Evolutionary conservation across 2,888 invertebrate species (phyloP).

Genomic region (Disparrhopalites patrizii): DNA sequence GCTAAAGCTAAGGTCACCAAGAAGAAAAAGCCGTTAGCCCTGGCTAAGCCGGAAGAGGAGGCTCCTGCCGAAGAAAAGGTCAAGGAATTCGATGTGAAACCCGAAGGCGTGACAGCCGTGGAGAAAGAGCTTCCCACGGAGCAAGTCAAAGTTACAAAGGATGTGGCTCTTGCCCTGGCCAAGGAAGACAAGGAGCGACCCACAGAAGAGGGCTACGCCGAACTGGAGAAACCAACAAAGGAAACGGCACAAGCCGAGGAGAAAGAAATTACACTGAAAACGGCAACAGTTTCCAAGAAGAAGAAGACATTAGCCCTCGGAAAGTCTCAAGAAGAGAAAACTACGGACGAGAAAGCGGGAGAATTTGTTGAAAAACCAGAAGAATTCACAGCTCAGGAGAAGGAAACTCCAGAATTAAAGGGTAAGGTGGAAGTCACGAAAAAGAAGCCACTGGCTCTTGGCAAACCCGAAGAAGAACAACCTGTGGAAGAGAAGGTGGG

Average conservation of each 20-base stretch:
- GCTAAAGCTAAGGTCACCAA: conserved; percentile 26
- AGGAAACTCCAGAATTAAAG: conserved; percentile 25
- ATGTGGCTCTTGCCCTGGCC: not conserved
- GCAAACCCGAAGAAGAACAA: conserved; percentile 13
- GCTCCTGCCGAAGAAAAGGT: conserved; percentile 47
- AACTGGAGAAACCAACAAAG: not conserved
- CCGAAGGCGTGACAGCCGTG: conserved; percentile 53
- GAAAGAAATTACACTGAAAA: conserved; percentile 5
- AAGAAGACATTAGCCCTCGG: not conserved
- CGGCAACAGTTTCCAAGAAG: conserved; percentile 18
- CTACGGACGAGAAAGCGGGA: not conserved
- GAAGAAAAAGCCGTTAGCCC: conserved; percentile 1
- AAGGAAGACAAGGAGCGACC: conserved; percentile 17
- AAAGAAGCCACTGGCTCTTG: conserved; percentile 15
- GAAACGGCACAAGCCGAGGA: not conserved
- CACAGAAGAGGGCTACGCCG: not conserved
- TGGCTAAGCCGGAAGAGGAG: conserved; percentile 1
- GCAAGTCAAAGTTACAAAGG: conserved; percentile 17
- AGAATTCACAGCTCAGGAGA: conserved; percentile 15
- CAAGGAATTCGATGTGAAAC: not conserved
- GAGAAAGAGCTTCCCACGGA: conserved; percentile 18
- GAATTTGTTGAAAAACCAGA: conserved; percentile 15
- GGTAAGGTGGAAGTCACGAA: not conserved
- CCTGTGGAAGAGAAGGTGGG: not conserved
- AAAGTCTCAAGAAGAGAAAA: not conserved